These are phyloP conservation scores for Megaptera novaeangliae DNA, from an alignment of 2,113 vertebrate species.

Conservation along the genomic window DNA sequence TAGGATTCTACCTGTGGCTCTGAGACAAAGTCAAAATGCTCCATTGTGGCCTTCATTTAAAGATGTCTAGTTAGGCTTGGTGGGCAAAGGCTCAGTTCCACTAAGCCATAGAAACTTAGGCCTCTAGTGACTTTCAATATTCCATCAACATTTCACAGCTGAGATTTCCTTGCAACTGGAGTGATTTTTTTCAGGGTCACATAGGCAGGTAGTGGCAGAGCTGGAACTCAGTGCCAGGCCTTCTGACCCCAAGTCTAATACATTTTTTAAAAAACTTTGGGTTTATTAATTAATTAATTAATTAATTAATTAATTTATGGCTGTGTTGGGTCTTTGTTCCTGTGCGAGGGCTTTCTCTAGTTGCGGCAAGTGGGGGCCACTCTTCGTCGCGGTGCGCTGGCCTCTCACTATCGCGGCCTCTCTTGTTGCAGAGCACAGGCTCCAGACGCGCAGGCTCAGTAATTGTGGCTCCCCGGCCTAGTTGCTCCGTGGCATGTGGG, in stretches of 20 bases:
- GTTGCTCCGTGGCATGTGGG: too few relatives aligned
- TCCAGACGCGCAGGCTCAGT: too few relatives aligned
- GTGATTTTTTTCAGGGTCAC: neutral
- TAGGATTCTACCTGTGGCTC: neutral
- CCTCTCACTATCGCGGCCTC: too few relatives aligned
- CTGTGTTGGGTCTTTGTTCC: too few relatives aligned
- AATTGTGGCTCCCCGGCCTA: too few relatives aligned
- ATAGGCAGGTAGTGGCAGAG: neutral
- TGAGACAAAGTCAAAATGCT: neutral
- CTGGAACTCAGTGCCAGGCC: neutral
- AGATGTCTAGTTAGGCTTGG: neutral
- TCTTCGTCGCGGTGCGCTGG: too few relatives aligned
- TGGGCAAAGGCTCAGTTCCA: neutral
- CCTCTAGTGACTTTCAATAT: neutral
- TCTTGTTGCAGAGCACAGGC: too few relatives aligned
- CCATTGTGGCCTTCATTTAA: neutral
- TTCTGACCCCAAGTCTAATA: neutral
- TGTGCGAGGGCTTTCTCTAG: too few relatives aligned
- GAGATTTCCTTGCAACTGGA: neutral
- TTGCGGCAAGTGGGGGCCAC: too few relatives aligned
- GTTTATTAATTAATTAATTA: too few relatives aligned
- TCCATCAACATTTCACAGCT: neutral
- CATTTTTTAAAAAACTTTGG: neutral
- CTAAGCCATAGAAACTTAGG: neutral
- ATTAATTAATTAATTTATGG: too few relatives aligned